A percentile compares a stretch with the other conserved stretches of the same genome.
phyloP scores from a whole-genome alignment of 1,140 invertebrate species.

The Branchinecta lynchi region DNA sequence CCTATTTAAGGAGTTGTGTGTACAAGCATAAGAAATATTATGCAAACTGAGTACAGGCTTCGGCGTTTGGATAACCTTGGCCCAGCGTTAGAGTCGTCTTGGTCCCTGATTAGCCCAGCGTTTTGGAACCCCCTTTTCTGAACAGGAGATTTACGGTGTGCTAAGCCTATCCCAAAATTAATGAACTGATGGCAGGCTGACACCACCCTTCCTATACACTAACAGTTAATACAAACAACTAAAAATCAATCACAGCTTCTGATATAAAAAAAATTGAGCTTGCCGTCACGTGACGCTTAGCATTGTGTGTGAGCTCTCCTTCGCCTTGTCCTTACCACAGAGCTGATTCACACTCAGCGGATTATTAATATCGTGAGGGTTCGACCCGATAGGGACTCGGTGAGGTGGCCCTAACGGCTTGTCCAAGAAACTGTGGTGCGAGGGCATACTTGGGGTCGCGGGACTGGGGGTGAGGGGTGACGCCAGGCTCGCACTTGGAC shows the following conservation, averaged over 20 bases:
- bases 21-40: too few relatives aligned
- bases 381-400: conserved; percentile 67
- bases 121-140: too few relatives aligned
- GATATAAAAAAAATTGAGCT: neutral
- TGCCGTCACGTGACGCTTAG: conserved; percentile 24
- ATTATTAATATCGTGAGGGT: conserved; percentile 78
- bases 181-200: too few relatives aligned
- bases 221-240: too few relatives aligned
- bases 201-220: too few relatives aligned
- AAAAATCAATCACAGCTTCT: neutral
- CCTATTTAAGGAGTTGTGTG: too few relatives aligned
- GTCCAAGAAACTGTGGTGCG: conserved; percentile 28
- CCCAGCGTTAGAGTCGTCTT: too few relatives aligned
- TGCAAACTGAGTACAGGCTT: too few relatives aligned
- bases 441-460: conserved; percentile 24
- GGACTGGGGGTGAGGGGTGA: conserved; percentile 27
- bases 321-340: conserved; percentile 25
- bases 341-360: conserved; percentile 59
- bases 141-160: too few relatives aligned
- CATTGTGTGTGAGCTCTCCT: conserved; percentile 25
- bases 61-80: too few relatives aligned
- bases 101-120: too few relatives aligned
- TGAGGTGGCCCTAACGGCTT: conserved; percentile 31
- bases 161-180: too few relatives aligned
- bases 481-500: conserved; percentile 35